A percentile compares a stretch with the other conserved stretches of the same genome.
These are phyloP conservation scores for Therioaphis trifolii DNA, from an alignment of 2,888 invertebrate species.

Conservation along the genomic window DNA sequence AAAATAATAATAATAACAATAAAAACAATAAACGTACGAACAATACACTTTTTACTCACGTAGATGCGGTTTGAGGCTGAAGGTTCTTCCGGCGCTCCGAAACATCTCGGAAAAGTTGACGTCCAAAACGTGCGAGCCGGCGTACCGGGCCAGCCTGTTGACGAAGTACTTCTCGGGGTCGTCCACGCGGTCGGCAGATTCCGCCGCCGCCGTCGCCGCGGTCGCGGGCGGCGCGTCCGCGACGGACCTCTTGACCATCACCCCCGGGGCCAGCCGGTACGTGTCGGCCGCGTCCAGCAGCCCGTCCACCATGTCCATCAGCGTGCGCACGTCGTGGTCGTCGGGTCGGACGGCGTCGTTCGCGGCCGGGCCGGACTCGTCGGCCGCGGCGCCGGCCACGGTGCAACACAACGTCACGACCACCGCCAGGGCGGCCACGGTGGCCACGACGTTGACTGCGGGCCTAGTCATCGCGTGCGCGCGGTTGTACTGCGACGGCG, in stretches of 20 bases:
- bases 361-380: background rate
- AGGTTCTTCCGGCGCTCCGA: slow-evolving; percentile 67
- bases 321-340: slow-evolving; percentile 65
- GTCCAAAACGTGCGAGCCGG: slow-evolving; percentile 74
- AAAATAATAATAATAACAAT: no score
- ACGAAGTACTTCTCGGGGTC: slow-evolving; percentile 73
- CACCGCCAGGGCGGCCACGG: background rate
- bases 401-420: background rate
- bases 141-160: slow-evolving; percentile 74
- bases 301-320: slow-evolving; percentile 74
- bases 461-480: no score
- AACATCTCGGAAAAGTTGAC: slow-evolving; percentile 75
- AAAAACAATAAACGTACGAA: no score
- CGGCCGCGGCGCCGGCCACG: background rate
- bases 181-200: slow-evolving; percentile 67
- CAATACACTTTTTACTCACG: no score
- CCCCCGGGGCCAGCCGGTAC: slow-evolving; percentile 73
- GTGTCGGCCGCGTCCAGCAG: slow-evolving; percentile 71
- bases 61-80: slow-evolving; percentile 69
- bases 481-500: background rate
- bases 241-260: slow-evolving; percentile 69
- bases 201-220: no score
- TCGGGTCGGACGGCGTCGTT: background rate
- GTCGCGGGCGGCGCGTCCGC: slow-evolving; percentile 49
- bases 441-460: background rate